Percentiles rank a stretch among this genome's conserved stretches.
Conservation (phyloP, 2,113 vertebrate genomes). For the Petaurus breviceps region DNA sequence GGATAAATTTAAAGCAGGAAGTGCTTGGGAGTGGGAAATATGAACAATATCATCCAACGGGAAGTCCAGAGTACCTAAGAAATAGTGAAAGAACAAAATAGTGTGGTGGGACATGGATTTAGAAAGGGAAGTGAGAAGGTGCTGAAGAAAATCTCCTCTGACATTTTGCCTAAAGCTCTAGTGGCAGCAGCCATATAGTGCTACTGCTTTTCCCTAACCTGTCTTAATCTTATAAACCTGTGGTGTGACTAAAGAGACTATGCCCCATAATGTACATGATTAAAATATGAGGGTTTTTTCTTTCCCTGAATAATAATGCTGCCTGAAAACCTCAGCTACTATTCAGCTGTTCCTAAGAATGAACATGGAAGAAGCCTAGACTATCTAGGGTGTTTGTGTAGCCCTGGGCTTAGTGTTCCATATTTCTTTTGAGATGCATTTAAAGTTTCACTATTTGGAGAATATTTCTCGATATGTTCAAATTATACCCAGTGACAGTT, state of each 20-base stretch:
- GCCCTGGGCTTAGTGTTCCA: background rate
- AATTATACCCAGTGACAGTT: background rate
- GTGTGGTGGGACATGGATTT: background rate
- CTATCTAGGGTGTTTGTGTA: background rate
- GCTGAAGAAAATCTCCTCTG: background rate
- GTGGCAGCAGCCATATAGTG: background rate
- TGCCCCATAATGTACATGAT: background rate
- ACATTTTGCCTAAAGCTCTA: background rate
- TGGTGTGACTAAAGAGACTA: background rate
- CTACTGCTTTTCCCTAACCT: background rate
- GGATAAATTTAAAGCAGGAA: background rate
- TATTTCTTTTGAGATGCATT: background rate
- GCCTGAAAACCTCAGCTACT: background rate
- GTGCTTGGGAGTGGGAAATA: background rate
- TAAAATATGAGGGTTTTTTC: background rate
- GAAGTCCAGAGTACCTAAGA: background rate
- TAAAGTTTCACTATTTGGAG: background rate
- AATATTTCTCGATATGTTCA: background rate
- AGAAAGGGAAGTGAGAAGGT: background rate
- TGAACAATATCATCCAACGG: background rate
- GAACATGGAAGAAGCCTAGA: background rate
- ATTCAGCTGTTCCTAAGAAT: background rate
- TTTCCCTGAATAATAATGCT: background rate
- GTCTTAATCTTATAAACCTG: background rate
- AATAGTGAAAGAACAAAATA: background rate